phyloP scores from a whole-genome alignment of 1,140 invertebrate species.

The Adelges cooleyi region DNA sequence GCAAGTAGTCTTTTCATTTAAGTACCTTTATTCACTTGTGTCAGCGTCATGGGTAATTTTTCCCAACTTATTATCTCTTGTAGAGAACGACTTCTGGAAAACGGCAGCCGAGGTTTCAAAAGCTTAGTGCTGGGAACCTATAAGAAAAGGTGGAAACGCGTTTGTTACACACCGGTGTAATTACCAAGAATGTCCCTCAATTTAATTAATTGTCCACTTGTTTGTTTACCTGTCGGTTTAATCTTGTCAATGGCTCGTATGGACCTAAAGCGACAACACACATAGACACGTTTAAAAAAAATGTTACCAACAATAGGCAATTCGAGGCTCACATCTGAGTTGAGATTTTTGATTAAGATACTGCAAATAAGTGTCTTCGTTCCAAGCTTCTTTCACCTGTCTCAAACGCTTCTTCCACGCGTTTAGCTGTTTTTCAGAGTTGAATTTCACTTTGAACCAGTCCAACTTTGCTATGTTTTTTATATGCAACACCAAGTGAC shows the following conservation, averaged over 20 bases:
- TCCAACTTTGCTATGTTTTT: slow-evolving; percentile 21
- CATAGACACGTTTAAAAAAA: not conserved
- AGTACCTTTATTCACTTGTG: slow-evolving; percentile 8
- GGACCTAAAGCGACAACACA: not conserved
- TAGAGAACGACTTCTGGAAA: slow-evolving; percentile 8
- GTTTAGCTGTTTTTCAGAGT: slow-evolving; percentile 1
- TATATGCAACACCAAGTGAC: slow-evolving; percentile 8
- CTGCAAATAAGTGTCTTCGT: slow-evolving; percentile 21
- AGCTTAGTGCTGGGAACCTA: slow-evolving; percentile 16
- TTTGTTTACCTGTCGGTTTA: slow-evolving; percentile 4
- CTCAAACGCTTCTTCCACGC: slow-evolving; percentile 17
- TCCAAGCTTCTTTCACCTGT: slow-evolving; percentile 25
- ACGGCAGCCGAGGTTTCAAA: slow-evolving; percentile 7
- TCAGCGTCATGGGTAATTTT: slow-evolving; percentile 1
- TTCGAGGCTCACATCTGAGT: slow-evolving; percentile 6
- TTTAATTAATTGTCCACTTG: no score
- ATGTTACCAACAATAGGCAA: not conserved
- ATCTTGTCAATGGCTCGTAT: slow-evolving; percentile 7
- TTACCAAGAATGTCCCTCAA: no score
- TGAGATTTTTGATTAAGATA: slow-evolving; percentile 25
- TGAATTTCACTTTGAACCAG: slow-evolving; percentile 17
- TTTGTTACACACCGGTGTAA: no score
- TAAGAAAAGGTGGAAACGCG: not conserved
- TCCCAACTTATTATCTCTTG: slow-evolving; percentile 24
- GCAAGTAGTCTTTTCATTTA: no score